These are phyloP conservation scores for Pangasius larnaudii DNA, from an alignment of 2,797 vertebrate genomes.

Conservation along the genomic window DNA sequence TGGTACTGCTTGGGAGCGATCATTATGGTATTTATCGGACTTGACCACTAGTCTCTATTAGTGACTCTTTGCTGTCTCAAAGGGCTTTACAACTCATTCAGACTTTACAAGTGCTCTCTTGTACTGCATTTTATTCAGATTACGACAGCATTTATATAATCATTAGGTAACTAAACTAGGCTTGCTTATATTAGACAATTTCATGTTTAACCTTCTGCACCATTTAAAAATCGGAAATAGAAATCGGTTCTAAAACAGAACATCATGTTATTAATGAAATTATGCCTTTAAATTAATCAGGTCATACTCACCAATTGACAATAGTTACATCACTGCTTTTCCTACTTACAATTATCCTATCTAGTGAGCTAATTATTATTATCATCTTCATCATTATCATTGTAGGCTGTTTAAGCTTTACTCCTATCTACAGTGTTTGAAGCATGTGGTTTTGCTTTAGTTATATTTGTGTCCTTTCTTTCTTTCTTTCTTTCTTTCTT, in stretches of 20 bases:
- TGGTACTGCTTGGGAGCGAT: constrained; percentile 8
- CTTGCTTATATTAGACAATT: neutral
- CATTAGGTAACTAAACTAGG: neutral
- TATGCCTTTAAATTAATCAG: neutral
- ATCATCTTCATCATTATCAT: neutral
- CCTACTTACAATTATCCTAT: neutral
- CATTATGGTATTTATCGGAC: neutral
- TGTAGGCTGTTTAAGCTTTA: neutral
- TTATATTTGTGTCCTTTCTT: neutral
- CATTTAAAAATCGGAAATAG: neutral
- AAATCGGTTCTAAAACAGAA: neutral
- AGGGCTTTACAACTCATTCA: neutral
- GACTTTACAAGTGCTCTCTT: neutral
- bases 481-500: constrained; percentile 8
- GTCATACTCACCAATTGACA: neutral
- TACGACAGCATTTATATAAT: neutral
- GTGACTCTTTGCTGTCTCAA: neutral
- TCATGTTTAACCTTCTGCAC: neutral
- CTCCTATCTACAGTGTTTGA: neutral
- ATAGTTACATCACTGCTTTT: neutral
- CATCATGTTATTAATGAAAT: neutral
- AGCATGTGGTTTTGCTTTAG: neutral
- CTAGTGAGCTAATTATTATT: neutral
- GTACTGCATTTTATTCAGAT: neutral
- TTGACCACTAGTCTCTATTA: constrained; percentile 12